Percentiles rank a stretch among this genome's conserved stretches.
Evolutionary conservation across 2,888 invertebrate genomes (phyloP).

Genomic region (Marronus borbonicus): DNA sequence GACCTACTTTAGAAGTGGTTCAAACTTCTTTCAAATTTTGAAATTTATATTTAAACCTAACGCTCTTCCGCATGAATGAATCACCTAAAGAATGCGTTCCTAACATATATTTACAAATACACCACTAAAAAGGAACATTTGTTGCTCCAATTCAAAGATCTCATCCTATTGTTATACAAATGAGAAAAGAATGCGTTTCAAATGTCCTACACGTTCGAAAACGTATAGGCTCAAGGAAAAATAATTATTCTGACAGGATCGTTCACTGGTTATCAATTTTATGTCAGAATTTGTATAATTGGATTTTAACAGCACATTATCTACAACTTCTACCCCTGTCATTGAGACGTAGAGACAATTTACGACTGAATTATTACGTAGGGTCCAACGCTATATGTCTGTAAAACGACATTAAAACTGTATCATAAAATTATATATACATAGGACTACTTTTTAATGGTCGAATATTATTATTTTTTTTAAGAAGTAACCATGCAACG

Average conservation of each 20-base stretch:
- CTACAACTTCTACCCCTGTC: conserved; percentile 49
- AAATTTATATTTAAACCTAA: too few relatives aligned
- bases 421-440: conserved; percentile 60
- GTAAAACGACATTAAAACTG: conserved; percentile 56
- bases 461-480: conserved; percentile 46
- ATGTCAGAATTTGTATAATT: conserved; percentile 48
- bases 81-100: too few relatives aligned
- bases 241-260: conserved; percentile 25
- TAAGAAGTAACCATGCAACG: conserved; percentile 3
- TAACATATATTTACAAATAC: too few relatives aligned
- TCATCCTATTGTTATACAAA: too few relatives aligned
- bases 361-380: conserved; percentile 55
- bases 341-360: conserved; percentile 55
- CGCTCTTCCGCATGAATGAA: too few relatives aligned
- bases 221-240: background rate
- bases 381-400: conserved; percentile 51
- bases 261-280: conserved; percentile 38
- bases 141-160: too few relatives aligned
- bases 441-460: conserved; percentile 55
- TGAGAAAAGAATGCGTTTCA: too few relatives aligned
- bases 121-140: too few relatives aligned
- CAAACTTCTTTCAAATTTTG: too few relatives aligned
- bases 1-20: too few relatives aligned
- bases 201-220: background rate
- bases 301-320: conserved; percentile 52